phyloP scores from a whole-genome alignment of 2,888 invertebrate species.

The Adineta ricciae region DNA sequence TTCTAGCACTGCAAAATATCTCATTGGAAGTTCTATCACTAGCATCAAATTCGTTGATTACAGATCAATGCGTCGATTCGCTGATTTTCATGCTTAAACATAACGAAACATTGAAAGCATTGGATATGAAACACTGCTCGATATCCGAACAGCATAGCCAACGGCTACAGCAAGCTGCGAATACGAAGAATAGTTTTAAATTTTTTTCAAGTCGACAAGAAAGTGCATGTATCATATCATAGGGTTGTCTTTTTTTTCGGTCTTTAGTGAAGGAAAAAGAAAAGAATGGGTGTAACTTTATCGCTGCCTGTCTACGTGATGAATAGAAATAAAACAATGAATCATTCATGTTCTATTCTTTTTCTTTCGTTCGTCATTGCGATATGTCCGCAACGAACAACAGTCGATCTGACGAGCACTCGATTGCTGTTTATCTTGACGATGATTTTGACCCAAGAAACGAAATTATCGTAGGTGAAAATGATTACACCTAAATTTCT shows the following conservation, averaged over 20 bases:
- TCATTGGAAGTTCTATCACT: background rate
- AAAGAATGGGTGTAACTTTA: too few species aligned
- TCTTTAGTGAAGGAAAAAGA: too few species aligned
- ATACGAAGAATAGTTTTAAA: background rate
- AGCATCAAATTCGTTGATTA: background rate
- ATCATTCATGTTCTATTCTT: too few species aligned
- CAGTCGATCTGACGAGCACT: background rate
- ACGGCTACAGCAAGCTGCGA: background rate
- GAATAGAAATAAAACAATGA: too few species aligned
- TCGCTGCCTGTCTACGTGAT: too few species aligned
- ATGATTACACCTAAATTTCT: background rate
- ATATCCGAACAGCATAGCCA: background rate
- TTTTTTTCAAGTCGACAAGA: background rate
- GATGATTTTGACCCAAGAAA: background rate
- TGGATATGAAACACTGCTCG: background rate
- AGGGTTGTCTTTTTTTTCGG: background rate
- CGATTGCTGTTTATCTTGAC: background rate
- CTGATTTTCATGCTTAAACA: background rate
- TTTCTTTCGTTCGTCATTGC: too few species aligned
- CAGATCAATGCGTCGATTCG: background rate
- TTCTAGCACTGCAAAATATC: background rate
- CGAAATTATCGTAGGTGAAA: background rate
- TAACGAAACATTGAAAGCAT: background rate
- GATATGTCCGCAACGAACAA: background rate
- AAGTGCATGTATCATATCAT: background rate